A percentile compares a stretch with the other conserved stretches of the same genome.
phyloP scores from a whole-genome alignment of 2,888 invertebrate species.

The Lagria hirta region DNA sequence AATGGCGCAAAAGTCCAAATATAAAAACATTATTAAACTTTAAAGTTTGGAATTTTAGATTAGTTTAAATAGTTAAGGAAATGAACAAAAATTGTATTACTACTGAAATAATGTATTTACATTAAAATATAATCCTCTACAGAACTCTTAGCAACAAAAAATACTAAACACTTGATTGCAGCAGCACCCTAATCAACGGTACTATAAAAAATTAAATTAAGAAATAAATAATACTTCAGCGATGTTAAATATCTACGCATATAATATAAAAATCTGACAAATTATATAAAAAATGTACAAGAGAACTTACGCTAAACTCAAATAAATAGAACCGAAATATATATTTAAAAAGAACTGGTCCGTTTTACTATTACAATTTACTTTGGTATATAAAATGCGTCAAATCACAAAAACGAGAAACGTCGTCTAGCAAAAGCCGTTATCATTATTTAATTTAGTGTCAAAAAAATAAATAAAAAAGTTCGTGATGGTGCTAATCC shows the following conservation, averaged over 20 bases:
- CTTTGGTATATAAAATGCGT: no score
- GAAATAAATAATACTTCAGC: conserved; percentile 25
- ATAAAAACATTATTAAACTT: no score
- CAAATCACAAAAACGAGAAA: no score
- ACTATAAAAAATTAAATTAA: conserved; percentile 18
- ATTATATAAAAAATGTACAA: conserved; percentile 11
- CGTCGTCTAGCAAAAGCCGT: no score
- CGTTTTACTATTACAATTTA: no score
- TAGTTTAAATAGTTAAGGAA: no score
- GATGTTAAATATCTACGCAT: conserved; percentile 8
- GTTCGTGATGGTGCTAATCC: no score
- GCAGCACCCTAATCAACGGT: conserved; percentile 15
- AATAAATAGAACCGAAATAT: conserved; percentile 13
- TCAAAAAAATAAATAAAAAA: no score
- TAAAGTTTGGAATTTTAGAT: no score
- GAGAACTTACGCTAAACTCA: conserved; percentile 2
- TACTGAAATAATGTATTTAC: conserved; percentile 39
- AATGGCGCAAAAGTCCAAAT: no score
- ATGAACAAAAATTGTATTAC: conserved; percentile 5
- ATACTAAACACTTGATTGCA: conserved; percentile 14
- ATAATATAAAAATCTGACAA: conserved; percentile 13
- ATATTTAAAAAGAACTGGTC: no score
- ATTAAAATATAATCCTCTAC: conserved; percentile 22
- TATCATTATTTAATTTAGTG: no score
- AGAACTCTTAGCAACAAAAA: conserved; percentile 9